These are phyloP conservation scores for Brassicogethes aeneus DNA, from an alignment of 2,888 invertebrate species.

Conservation along the genomic window DNA sequence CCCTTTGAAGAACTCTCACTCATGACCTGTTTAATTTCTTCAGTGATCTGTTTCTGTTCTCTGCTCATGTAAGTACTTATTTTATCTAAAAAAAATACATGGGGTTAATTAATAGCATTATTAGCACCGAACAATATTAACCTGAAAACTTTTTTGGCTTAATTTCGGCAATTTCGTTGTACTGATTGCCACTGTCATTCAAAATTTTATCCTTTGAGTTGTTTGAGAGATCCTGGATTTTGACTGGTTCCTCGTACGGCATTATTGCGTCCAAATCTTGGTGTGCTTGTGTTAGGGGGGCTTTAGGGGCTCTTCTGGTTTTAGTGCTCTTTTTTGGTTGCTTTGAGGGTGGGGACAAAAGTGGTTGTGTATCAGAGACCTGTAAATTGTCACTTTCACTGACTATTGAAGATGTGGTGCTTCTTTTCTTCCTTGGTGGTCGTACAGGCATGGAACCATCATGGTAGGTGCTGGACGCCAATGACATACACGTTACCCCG, in stretches of 20 bases:
- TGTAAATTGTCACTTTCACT: conserved; percentile 49
- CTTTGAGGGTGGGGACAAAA: conserved; percentile 42
- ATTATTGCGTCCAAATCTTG: conserved; percentile 37
- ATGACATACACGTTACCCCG: conserved; percentile 69
- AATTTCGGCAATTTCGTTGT: conserved; percentile 34
- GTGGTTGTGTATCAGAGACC: conserved; percentile 32
- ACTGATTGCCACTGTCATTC: conserved; percentile 2
- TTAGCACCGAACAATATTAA: conserved; percentile 23
- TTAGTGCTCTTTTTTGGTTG: conserved; percentile 51
- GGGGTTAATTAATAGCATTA: conserved; percentile 33
- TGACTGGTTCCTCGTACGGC: conserved; percentile 36
- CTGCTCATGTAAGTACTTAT: conserved; percentile 43
- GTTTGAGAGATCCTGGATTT: conserved; percentile 1
- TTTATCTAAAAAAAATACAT: conserved; percentile 45
- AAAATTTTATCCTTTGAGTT: conserved; percentile 3
- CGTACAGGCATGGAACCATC: conserved; percentile 49
- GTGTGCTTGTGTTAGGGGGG: conserved; percentile 37
- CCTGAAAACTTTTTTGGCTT: conserved; percentile 44
- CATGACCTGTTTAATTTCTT: conserved; percentile 40
- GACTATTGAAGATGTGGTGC: conserved; percentile 52
- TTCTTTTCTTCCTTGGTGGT: conserved; percentile 68
- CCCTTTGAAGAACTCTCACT: conserved; percentile 34
- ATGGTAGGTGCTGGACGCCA: conserved; percentile 51
- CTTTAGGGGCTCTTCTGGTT: conserved; percentile 47
- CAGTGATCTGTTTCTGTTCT: conserved; percentile 42